Percentiles rank a stretch among this genome's conserved stretches.
These are phyloP conservation scores for Tapirus terrestris DNA, from an alignment of 2,113 vertebrate genomes.

Conservation along the genomic window DNA sequence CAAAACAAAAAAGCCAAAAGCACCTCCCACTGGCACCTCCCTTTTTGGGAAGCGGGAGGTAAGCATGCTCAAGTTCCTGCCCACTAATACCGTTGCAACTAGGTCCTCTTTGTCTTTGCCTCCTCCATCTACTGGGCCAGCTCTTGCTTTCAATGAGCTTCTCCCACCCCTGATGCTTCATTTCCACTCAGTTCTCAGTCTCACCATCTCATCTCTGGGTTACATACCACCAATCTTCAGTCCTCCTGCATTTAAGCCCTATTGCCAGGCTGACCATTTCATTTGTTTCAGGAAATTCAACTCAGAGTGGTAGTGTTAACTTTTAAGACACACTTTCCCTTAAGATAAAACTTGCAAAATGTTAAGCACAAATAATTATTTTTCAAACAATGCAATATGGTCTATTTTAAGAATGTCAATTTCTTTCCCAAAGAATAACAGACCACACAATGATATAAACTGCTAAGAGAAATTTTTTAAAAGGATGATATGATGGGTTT, in stretches of 20 bases:
- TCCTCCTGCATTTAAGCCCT: not conserved
- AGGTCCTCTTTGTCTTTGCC: not conserved
- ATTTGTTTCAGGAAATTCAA: constrained; percentile 12
- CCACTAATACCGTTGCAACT: not conserved
- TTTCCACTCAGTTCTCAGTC: not conserved
- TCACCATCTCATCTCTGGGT: not conserved
- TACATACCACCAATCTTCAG: not conserved
- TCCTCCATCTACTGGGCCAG: not conserved
- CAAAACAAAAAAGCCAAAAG: not conserved
- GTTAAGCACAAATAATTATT: constrained; percentile 11
- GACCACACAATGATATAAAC: not conserved
- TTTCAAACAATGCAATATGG: not conserved
- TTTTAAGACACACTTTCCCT: not conserved
- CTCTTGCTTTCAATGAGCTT: not conserved
- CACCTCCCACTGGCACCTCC: not conserved
- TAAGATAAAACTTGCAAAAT: constrained; percentile 19
- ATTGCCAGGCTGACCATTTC: not conserved
- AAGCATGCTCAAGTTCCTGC: not conserved
- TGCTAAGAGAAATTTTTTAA: not conserved
- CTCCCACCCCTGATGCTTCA: not conserved
- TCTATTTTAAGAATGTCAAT: not conserved
- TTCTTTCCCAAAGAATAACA: not conserved
- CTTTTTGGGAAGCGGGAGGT: not conserved
- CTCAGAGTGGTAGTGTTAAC: not conserved
- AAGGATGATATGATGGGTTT: constrained; percentile 8